Percentiles rank a stretch among this genome's conserved stretches.
Evolutionary conservation across 2,888 invertebrate species (phyloP).

Genomic region (Epinotia bilunana): DNA sequence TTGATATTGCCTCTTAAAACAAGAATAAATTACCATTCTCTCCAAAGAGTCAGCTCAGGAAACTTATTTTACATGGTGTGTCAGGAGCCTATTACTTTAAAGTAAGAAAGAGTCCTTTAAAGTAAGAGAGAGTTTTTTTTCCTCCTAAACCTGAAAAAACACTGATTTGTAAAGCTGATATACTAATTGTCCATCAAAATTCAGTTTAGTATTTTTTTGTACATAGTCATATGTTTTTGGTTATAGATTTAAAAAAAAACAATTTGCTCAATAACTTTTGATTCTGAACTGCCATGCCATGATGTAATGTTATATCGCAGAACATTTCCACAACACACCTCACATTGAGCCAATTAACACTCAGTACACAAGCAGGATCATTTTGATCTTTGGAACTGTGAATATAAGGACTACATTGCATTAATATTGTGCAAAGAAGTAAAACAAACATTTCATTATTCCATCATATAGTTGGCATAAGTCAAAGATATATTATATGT

Average conservation of each 20-base stretch:
- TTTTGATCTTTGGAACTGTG: background rate
- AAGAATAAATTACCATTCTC: background rate
- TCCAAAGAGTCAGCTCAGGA: no score
- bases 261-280: background rate
- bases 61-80: no score
- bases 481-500: background rate
- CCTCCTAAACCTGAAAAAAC: no score
- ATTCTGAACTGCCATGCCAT: constrained; percentile 7
- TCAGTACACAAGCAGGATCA: background rate
- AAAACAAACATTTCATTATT: background rate
- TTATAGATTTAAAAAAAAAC: no score
- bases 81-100: no score
- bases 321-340: constrained; percentile 15
- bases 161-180: no score
- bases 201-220: no score
- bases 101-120: no score
- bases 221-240: no score
- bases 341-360: constrained; percentile 28
- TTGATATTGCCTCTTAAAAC: background rate
- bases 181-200: no score
- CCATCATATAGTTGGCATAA: background rate
- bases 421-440: background rate
- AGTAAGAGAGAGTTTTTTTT: no score
- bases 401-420: background rate
- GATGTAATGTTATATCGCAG: constrained; percentile 12